Percentiles rank a stretch among this genome's conserved stretches.
phyloP scores from a whole-genome alignment of 2,888 invertebrate genomes.

The Aphodius sticticus region DNA sequence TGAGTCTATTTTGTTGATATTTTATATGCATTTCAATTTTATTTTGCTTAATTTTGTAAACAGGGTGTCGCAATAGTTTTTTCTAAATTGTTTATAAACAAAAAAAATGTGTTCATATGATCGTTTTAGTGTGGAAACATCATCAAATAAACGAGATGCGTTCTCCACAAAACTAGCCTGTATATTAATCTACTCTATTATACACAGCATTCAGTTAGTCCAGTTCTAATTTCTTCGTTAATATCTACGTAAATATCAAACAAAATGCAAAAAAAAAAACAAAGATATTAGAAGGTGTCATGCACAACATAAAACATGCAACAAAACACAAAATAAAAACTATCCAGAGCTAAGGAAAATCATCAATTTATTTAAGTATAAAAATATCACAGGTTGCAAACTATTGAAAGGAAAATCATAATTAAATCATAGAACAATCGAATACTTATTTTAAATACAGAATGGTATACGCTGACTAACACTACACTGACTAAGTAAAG shows the following conservation, averaged over 20 bases:
- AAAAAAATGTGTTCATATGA: too few species aligned
- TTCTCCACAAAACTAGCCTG: too few species aligned
- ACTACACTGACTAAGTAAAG: conserved; percentile 33
- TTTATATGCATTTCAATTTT: too few species aligned
- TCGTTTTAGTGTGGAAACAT: too few species aligned
- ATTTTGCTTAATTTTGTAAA: too few species aligned
- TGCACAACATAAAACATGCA: conserved; percentile 31
- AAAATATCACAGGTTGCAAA: conserved; percentile 53
- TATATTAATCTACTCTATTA: too few species aligned
- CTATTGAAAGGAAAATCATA: conserved; percentile 21
- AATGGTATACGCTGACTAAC: conserved; percentile 18
- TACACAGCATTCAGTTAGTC: too few species aligned
- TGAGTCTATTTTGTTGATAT: too few species aligned
- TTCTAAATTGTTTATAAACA: too few species aligned
- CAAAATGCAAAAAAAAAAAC: not conserved
- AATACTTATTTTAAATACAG: conserved; percentile 31
- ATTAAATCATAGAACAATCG: conserved; percentile 26
- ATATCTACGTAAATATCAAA: not conserved
- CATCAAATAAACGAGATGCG: too few species aligned
- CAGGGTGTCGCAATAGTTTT: too few species aligned
- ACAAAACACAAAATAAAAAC: conserved; percentile 37
- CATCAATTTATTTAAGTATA: conserved; percentile 51
- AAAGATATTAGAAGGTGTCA: not conserved
- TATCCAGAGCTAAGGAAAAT: conserved; percentile 50
- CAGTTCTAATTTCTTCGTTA: not conserved